phyloP scores from a whole-genome alignment of 2,113 vertebrate genomes.

The Scytalopus superciliaris region DNA sequence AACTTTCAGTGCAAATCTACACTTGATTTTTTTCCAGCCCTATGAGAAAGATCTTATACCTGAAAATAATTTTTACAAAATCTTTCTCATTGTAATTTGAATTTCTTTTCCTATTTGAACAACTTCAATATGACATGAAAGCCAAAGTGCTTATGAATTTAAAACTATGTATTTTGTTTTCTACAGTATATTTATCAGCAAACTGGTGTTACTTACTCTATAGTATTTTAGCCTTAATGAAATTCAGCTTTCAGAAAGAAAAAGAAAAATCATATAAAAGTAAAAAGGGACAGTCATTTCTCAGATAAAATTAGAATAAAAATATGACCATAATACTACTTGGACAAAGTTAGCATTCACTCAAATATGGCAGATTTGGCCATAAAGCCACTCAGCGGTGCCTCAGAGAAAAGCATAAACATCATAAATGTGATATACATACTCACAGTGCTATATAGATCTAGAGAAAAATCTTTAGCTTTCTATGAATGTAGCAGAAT shows the following conservation, averaged over 20 bases:
- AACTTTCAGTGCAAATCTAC: not conserved
- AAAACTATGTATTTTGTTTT: not conserved
- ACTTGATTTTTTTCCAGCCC: rapidly evolving
- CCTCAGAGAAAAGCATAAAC: not conserved
- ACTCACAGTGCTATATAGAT: not conserved
- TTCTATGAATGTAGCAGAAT: not conserved
- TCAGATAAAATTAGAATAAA: not conserved
- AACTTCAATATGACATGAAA: not conserved
- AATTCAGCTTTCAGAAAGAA: not conserved
- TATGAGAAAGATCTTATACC: not conserved
- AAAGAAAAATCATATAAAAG: not conserved
- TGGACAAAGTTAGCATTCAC: not conserved
- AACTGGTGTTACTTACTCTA: not conserved
- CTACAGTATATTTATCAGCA: not conserved
- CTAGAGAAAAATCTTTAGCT: not conserved
- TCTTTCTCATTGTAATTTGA: not conserved
- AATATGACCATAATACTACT: not conserved
- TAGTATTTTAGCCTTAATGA: not conserved
- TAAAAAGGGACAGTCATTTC: not conserved
- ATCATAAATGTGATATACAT: not conserved
- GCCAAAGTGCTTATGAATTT: not conserved
- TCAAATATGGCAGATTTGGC: not conserved
- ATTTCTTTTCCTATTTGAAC: not conserved
- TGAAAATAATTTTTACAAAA: not conserved
- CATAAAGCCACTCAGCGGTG: not conserved